Evolutionary conservation across 2,113 vertebrate genomes (phyloP).

Genomic region (Stercorarius parasiticus): DNA sequence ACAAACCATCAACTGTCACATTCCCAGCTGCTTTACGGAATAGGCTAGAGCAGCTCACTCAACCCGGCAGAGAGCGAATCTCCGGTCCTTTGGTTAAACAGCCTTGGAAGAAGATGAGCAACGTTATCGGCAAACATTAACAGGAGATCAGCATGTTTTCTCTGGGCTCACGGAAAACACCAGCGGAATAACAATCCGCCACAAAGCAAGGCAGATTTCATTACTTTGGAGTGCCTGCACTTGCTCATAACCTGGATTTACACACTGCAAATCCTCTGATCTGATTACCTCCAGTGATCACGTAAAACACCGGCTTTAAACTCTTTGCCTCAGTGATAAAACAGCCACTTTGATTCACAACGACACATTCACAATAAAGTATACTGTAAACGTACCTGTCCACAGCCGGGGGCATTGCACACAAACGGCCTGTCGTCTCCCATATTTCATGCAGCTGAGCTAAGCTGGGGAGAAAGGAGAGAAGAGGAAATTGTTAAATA

Average conservation of each 20-base stretch:
- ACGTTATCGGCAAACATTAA: background rate
- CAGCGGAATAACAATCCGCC: slow-evolving; percentile 47
- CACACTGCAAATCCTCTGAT: slow-evolving; percentile 65
- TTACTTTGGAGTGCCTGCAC: slow-evolving; percentile 48
- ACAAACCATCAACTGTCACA: background rate
- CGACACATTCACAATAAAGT: slow-evolving; percentile 64
- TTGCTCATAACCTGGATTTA: slow-evolving; percentile 69
- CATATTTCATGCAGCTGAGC: slow-evolving; percentile 78
- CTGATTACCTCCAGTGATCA: slow-evolving; percentile 67
- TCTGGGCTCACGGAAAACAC: background rate
- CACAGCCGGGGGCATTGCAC: slow-evolving; percentile 93
- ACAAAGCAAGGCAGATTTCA: slow-evolving; percentile 52
- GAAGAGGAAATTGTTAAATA: slow-evolving; percentile 55
- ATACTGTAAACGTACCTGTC: slow-evolving; percentile 88
- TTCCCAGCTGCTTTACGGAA: slow-evolving; percentile 39
- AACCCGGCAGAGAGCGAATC: background rate
- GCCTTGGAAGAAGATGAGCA: background rate
- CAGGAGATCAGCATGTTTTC: background rate
- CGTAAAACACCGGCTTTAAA: slow-evolving; percentile 66
- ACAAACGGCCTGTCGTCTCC: slow-evolving; percentile 98
- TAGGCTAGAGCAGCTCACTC: background rate
- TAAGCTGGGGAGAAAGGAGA: slow-evolving; percentile 49
- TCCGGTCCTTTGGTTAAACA: background rate
- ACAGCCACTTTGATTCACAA: slow-evolving; percentile 77
- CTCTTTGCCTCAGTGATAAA: slow-evolving; percentile 72